Percentiles rank a stretch among this genome's conserved stretches.
Evolutionary conservation across 2,797 vertebrate genomes (phyloP).

Genomic region (Melanogrammus aeglefinus): DNA sequence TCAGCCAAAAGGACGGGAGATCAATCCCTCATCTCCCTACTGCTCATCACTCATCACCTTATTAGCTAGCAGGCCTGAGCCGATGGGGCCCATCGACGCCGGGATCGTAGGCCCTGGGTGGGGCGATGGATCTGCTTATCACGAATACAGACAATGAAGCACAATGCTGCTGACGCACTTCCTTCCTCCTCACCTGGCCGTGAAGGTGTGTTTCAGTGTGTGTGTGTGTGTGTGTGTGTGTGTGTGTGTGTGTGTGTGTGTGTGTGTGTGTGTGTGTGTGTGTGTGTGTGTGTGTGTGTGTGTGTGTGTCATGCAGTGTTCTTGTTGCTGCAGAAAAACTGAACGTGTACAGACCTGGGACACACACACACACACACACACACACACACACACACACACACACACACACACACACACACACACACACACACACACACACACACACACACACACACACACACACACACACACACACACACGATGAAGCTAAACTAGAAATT

Average conservation of each 20-base stretch:
- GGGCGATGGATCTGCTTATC: neutral
- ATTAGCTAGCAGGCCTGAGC: neutral
- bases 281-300: neutral
- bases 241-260: neutral
- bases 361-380: too few species aligned
- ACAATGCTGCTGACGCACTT: neutral
- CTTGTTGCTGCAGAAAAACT: neutral
- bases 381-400: too few species aligned
- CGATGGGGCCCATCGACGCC: neutral
- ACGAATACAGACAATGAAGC: neutral
- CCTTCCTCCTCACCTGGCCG: neutral
- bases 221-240: too few species aligned
- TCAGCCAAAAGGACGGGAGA: neutral
- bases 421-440: too few species aligned
- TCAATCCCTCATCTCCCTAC: neutral
- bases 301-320: neutral
- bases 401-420: too few species aligned
- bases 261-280: neutral
- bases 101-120: neutral
- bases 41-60: neutral
- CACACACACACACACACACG: too few species aligned
- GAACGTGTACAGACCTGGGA: constrained; percentile 1
- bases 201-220: neutral
- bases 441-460: too few species aligned
- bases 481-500: neutral